These are phyloP conservation scores for Plebejus anna DNA, from an alignment of 2,888 invertebrate species.

Conservation along the genomic window DNA sequence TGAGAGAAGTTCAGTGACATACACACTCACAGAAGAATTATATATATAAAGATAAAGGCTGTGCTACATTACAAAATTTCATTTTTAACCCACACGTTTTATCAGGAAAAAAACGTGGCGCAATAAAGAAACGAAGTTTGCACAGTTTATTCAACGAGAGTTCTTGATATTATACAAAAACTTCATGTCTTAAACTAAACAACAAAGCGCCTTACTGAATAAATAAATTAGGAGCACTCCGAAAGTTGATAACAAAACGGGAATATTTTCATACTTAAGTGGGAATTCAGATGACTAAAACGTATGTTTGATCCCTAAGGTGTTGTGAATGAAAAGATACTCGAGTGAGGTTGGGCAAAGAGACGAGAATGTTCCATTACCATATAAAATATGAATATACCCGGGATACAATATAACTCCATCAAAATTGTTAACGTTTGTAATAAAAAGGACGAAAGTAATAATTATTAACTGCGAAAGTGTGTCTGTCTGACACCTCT, in stretches of 20 bases:
- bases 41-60: too few relatives aligned
- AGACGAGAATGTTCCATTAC: not conserved
- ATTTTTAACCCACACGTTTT: too few relatives aligned
- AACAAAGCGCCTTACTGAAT: not conserved
- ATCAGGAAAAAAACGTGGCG: too few relatives aligned
- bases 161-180: not conserved
- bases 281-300: not conserved
- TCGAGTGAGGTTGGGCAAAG: not conserved
- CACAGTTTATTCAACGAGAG: not conserved
- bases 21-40: too few relatives aligned
- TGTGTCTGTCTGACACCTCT: too few relatives aligned
- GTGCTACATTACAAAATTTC: too few relatives aligned
- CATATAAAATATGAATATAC: conserved; percentile 9
- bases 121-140: not conserved
- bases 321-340: conserved; percentile 23
- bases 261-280: conserved; percentile 17
- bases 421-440: not conserved
- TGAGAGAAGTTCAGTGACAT: too few relatives aligned
- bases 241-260: conserved; percentile 19
- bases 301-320: conserved; percentile 6
- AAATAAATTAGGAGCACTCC: conserved; percentile 8
- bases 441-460: not conserved
- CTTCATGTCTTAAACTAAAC: not conserved
- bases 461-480: too few relatives aligned
- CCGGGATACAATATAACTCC: not conserved